A percentile compares a stretch with the other conserved stretches of the same genome.
phyloP scores from a whole-genome alignment of 2,797 vertebrate genomes.

The Gymnothorax javanicus region DNA sequence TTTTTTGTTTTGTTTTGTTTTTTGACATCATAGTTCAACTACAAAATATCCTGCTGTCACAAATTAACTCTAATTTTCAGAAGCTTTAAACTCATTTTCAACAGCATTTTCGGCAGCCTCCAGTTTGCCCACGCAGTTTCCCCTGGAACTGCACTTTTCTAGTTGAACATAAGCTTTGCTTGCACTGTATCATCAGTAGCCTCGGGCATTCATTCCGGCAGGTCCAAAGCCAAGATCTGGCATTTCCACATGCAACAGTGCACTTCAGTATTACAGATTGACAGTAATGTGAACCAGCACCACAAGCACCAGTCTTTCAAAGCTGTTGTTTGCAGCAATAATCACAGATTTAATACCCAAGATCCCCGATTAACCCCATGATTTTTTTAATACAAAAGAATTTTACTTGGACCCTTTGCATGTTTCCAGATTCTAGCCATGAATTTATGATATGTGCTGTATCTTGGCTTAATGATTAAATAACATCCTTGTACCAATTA shows the following conservation, averaged over 20 bases:
- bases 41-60: too few species aligned
- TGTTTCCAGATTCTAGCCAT: neutral
- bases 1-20: too few species aligned
- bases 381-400: neutral
- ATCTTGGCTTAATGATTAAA: neutral
- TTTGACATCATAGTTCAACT: too few species aligned
- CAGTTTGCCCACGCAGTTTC: too few species aligned
- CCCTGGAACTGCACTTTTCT: too few species aligned
- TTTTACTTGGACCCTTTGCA: neutral
- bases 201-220: neutral
- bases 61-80: too few species aligned
- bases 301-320: neutral
- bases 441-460: neutral
- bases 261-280: too few species aligned
- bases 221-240: too few species aligned
- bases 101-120: too few species aligned
- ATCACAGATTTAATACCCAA: neutral
- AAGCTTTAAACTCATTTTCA: too few species aligned
- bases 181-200: neutral
- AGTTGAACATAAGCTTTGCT: neutral
- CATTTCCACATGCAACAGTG: too few species aligned
- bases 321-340: neutral
- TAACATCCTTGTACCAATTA: neutral
- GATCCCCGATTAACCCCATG: neutral
- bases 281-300: too few species aligned